phyloP scores from a whole-genome alignment of 1,140 invertebrate species.

The Pristionchus pacificus region DNA sequence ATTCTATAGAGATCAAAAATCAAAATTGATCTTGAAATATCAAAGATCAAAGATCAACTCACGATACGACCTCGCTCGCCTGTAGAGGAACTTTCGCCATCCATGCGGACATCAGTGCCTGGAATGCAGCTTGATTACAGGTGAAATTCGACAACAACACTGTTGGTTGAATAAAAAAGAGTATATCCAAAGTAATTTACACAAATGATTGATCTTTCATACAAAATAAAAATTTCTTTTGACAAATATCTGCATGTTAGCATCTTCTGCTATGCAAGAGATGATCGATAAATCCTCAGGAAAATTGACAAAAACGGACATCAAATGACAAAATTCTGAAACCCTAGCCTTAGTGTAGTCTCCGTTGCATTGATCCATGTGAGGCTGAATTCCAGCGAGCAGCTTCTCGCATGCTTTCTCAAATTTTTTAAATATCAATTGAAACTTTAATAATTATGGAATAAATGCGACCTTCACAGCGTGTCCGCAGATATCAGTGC shows the following conservation, averaged over 20 bases:
- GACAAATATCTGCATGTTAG: too few relatives aligned
- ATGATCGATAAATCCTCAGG: too few relatives aligned
- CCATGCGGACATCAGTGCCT: too few relatives aligned
- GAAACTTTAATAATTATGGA: not conserved
- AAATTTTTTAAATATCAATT: slow-evolving; percentile 31
- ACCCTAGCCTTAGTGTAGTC: slow-evolving; percentile 81
- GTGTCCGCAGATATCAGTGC: slow-evolving; percentile 88
- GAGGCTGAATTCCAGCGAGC: slow-evolving; percentile 71
- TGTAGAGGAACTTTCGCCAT: slow-evolving; percentile 34
- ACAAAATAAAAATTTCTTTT: too few relatives aligned
- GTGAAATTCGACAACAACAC: too few relatives aligned
- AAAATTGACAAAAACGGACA: too few relatives aligned
- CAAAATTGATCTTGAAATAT: not conserved
- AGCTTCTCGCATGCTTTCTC: slow-evolving; percentile 74
- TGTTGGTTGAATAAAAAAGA: too few relatives aligned
- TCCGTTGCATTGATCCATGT: slow-evolving; percentile 69
- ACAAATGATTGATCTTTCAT: too few relatives aligned
- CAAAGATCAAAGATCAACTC: not conserved
- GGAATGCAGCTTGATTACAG: too few relatives aligned
- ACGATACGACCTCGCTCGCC: slow-evolving; percentile 31
- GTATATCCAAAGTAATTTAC: too few relatives aligned
- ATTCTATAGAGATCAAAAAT: slow-evolving; percentile 19
- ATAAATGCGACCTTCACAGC: slow-evolving; percentile 65
- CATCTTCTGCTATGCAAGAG: too few relatives aligned
- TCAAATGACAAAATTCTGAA: slow-evolving; percentile 65